phyloP scores from a whole-genome alignment of 1,140 invertebrate species.

The Drosophila kepulauana region DNA sequence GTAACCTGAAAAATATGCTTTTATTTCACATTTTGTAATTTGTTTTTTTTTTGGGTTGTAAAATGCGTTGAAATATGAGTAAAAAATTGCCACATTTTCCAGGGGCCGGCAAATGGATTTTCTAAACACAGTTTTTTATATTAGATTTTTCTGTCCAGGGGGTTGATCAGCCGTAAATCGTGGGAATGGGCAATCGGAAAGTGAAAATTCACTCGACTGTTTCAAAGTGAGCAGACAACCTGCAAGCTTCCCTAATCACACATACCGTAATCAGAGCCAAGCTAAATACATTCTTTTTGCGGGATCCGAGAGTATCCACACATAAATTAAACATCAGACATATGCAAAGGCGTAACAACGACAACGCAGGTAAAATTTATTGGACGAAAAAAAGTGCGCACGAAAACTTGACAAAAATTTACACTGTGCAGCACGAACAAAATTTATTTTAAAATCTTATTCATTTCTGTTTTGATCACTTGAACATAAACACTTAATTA shows the following conservation, averaged over 20 bases:
- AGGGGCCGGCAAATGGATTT: constrained; percentile 61
- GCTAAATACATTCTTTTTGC: not conserved
- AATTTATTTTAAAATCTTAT: no score
- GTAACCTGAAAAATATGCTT: constrained; percentile 72
- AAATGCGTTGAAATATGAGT: constrained; percentile 73
- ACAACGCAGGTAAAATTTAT: constrained; percentile 74
- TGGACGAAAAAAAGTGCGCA: constrained; percentile 29
- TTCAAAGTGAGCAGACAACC: constrained; percentile 57
- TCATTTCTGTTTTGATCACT: no score
- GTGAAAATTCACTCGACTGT: constrained; percentile 28
- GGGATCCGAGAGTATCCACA: constrained; percentile 37
- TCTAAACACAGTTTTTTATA: constrained; percentile 50
- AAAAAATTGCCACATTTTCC: constrained; percentile 79
- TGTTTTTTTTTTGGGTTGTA: constrained; percentile 62
- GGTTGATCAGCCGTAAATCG: constrained; percentile 42
- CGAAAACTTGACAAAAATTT: constrained; percentile 33
- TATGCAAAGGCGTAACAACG: constrained; percentile 77
- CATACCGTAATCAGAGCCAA: not conserved
- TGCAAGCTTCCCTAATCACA: constrained; percentile 40
- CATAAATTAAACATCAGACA: constrained; percentile 71
- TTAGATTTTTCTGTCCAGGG: constrained; percentile 62
- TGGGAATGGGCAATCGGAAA: constrained; percentile 54
- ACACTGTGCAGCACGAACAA: constrained; percentile 40
- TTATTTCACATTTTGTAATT: constrained; percentile 77
- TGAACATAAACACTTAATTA: no score